Base-by-base conservation (phyloP, 1,140 invertebrate species). In the Muscidifurax raptorellus region DNA sequence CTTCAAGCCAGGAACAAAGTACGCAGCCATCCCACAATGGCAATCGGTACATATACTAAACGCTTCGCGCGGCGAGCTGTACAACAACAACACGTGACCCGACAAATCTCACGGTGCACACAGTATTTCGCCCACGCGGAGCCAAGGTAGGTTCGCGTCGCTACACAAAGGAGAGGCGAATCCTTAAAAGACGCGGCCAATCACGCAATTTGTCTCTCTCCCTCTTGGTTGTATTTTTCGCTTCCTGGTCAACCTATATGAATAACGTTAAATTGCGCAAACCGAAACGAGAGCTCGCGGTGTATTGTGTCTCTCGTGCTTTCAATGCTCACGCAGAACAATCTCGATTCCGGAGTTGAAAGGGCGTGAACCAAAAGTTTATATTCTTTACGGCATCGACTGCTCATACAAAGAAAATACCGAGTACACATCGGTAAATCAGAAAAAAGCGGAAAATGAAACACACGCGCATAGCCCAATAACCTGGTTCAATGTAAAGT, bases 111-210 rank as follows among this genome's bases (percentile, higher is more conserved):
- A 30, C n/a, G 47, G 30, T 59, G 18, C 25, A 66, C 25, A 66
- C 47, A 40, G 22, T 22, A 75, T 75, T 75, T 75, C 52, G 28
- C 80, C 47, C 32, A 76, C 59, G 30, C 67, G 15, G 6, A 30
- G 2, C n/a, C n/a, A n/a, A n/a, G n/a, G 9, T 27, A 13, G 79
- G 28, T 32, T 59, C 47, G n/a, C n/a, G 52, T 59, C 36, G 40
- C 30, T 22, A 69, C 40, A 81, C 79, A 81, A 81, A 81, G 40
- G 67, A 80, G 52, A 80, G 52, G 28, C 40, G 52, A 59, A 64
- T 86, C 77, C 76, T 83, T 83, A 83, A 82, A 82, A 86, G 77
- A 72, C 66, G 40, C 77, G 22, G 47, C 80, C 52, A 80, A 86
- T 83, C 79, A 83, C 52, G 80, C 67, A 72, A 78, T 36, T 36